A percentile compares a stretch with the other conserved stretches of the same genome.
Evolutionary conservation across 2,888 invertebrate genomes (phyloP).

Genomic region (Punctoribates punctum): DNA sequence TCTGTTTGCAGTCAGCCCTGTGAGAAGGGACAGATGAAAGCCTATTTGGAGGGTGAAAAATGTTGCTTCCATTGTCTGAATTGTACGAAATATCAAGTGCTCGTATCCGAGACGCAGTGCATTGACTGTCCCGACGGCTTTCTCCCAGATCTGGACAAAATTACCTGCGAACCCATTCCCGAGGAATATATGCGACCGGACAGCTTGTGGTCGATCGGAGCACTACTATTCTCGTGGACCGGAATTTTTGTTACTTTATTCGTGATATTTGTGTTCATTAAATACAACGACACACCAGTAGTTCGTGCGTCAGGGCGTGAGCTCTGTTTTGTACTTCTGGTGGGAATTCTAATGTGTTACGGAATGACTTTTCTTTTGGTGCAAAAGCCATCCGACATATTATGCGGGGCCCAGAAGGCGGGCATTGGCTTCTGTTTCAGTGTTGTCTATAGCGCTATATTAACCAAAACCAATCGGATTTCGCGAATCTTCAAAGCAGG

Average conservation of each 20-base stretch:
- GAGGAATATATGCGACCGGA: conserved; percentile 61
- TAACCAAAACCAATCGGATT: conserved; percentile 55
- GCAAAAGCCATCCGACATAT: conserved; percentile 52
- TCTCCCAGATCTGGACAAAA: conserved; percentile 45
- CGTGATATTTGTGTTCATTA: conserved; percentile 54
- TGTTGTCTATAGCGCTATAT: conserved; percentile 55
- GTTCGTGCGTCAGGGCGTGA: conserved; percentile 56
- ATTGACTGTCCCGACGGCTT: conserved; percentile 63
- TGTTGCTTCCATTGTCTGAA: conserved; percentile 93
- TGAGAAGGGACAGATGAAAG: conserved; percentile 80
- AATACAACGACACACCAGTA: conserved; percentile 54
- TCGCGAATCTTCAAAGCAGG: conserved; percentile 51
- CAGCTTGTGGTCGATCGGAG: conserved; percentile 87
- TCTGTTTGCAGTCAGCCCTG: conserved; percentile 89
- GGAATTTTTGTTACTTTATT: conserved; percentile 54
- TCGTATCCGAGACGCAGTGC: conserved; percentile 76
- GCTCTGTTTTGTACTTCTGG: conserved; percentile 55
- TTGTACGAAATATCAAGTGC: conserved; percentile 80
- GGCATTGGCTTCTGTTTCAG: conserved; percentile 55
- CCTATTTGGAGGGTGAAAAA: conserved; percentile 85
- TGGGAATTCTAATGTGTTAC: conserved; percentile 55
- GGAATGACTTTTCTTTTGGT: conserved; percentile 55
- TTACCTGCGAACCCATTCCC: conserved; percentile 68
- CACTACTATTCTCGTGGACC: conserved; percentile 64
- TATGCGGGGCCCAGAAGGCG: conserved; percentile 54